phyloP scores from a whole-genome alignment of 2,888 invertebrate species.

The Diaphora mendica region DNA sequence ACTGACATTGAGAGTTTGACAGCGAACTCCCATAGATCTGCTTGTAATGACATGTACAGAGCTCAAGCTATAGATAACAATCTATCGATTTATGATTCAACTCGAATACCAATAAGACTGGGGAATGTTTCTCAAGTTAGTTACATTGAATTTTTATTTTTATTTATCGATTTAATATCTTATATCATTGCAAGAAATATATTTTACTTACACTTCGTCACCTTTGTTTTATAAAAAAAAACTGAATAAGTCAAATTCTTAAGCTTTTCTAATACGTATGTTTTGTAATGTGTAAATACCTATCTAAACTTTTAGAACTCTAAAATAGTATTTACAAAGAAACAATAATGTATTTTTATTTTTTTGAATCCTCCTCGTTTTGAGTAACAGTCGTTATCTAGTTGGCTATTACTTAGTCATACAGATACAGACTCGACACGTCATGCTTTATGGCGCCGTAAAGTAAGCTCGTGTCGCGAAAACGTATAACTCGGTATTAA shows the following conservation, averaged over 20 bases:
- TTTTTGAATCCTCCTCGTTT: slow-evolving; percentile 9
- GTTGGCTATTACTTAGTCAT: slow-evolving; percentile 68
- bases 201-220: neutral
- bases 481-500: slow-evolving; percentile 78
- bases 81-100: slow-evolving; percentile 73
- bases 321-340: neutral
- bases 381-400: slow-evolving; percentile 22
- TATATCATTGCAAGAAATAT: neutral
- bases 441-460: slow-evolving; percentile 78
- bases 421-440: slow-evolving; percentile 69
- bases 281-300: neutral
- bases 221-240: neutral
- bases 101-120: slow-evolving; percentile 72
- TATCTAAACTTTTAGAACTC: neutral
- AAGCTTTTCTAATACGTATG: neutral
- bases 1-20: slow-evolving; percentile 46
- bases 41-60: slow-evolving; percentile 52
- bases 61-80: slow-evolving; percentile 53
- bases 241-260: neutral
- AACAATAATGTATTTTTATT: neutral
- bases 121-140: slow-evolving; percentile 55
- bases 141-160: neutral
- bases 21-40: slow-evolving; percentile 56
- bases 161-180: neutral
- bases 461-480: slow-evolving; percentile 76